phyloP scores from a whole-genome alignment of 2,888 invertebrate species.

The Synergus itoensis region DNA sequence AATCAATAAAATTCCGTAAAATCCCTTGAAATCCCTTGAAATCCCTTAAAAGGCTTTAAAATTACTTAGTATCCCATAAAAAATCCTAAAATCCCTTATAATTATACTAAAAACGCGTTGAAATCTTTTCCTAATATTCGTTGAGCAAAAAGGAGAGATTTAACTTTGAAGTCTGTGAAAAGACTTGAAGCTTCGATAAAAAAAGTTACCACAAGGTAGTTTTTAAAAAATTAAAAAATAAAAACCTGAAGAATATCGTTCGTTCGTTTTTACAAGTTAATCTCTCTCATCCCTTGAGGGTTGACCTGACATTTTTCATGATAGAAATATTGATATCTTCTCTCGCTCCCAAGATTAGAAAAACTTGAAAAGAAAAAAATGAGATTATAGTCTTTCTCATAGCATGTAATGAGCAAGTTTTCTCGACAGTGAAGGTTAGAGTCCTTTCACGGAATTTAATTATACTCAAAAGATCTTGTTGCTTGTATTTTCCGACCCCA shows the following conservation, averaged over 20 bases:
- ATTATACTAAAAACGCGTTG: too few species aligned
- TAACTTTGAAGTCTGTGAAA: too few species aligned
- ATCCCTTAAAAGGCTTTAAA: too few species aligned
- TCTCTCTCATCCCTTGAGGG: conserved; percentile 57
- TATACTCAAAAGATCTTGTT: not conserved
- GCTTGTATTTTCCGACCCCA: not conserved
- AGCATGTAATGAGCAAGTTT: conserved; percentile 8
- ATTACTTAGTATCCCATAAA: too few species aligned
- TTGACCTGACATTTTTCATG: conserved; percentile 69
- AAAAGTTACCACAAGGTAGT: not conserved
- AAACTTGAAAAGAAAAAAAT: conserved; percentile 32
- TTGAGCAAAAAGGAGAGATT: too few species aligned
- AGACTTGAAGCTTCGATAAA: too few species aligned
- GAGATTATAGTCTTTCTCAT: conserved; percentile 33
- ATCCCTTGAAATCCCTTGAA: too few species aligned
- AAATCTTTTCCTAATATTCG: too few species aligned
- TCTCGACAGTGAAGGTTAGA: not conserved
- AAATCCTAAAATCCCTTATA: too few species aligned
- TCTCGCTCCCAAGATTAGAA: conserved; percentile 45
- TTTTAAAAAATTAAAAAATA: not conserved
- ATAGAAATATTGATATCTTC: conserved; percentile 68
- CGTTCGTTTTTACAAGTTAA: not conserved
- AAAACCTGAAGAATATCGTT: not conserved
- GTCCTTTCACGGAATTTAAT: conserved; percentile 5
- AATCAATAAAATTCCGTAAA: too few species aligned